Conservation (phyloP, 2,888 invertebrate genomes). For the Cordylochernes scorpioides region DNA sequence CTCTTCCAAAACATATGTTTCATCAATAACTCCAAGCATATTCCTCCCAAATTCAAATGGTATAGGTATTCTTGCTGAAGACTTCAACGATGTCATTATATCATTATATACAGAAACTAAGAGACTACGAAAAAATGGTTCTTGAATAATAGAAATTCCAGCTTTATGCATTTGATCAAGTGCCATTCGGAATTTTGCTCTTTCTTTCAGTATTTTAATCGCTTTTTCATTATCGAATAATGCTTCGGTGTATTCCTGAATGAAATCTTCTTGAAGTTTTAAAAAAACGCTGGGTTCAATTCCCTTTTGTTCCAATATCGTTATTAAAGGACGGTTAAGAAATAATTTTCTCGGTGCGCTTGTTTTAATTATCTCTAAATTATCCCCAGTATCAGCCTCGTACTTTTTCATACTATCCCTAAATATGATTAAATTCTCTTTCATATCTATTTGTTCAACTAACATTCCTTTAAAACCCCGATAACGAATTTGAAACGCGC, state of each 20-base stretch:
- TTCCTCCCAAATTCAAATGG: too few species aligned
- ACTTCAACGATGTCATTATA: too few species aligned
- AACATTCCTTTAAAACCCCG: slow-evolving; percentile 16
- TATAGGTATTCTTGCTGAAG: too few species aligned
- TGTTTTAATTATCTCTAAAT: slow-evolving; percentile 16
- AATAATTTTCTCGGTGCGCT: slow-evolving; percentile 15
- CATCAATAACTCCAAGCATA: too few species aligned
- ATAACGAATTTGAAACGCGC: slow-evolving; percentile 15
- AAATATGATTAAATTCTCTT: slow-evolving; percentile 9
- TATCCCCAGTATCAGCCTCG: slow-evolving; percentile 11
- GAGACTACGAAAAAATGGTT: slow-evolving; percentile 11
- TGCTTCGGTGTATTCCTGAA: slow-evolving; percentile 6
- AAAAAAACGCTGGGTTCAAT: slow-evolving; percentile 10
- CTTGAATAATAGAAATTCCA: slow-evolving; percentile 7
- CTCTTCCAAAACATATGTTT: too few species aligned
- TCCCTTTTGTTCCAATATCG: slow-evolving; percentile 16
- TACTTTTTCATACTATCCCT: slow-evolving; percentile 15
- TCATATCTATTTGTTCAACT: slow-evolving; percentile 6
- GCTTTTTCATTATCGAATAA: slow-evolving; percentile 6
- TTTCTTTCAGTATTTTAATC: slow-evolving; percentile 4
- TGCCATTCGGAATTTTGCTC: too few species aligned
- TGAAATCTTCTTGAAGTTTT: slow-evolving; percentile 4
- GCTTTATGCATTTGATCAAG: slow-evolving; percentile 4
- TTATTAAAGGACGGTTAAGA: slow-evolving; percentile 14
- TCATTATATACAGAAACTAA: slow-evolving; percentile 7